Base-by-base conservation (phyloP, 2,888 invertebrate species). In the Barypeithes pellucidus region DNA sequence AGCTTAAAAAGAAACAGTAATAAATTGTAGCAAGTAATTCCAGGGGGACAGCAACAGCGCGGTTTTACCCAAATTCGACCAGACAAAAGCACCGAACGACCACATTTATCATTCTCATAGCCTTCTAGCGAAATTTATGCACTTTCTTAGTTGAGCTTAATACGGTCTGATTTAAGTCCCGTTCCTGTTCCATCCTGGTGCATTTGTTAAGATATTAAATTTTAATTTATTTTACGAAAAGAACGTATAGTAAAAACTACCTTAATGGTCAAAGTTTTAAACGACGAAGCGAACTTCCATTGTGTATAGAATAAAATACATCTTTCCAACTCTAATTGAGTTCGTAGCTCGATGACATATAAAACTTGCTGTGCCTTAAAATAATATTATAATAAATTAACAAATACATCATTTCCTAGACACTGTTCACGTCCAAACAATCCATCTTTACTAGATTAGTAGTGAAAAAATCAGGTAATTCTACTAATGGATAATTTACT, bases 101-200 rank as follows among this genome's bases (percentile, higher is more conserved):
- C 50, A 52, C 61, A 73, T 73, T 73, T 73, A 62, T 72, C 68
- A 67, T 72, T 54, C 60, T 41, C 61, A 72, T 72, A 67, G 54
- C 61, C 66, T 52, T 43, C 7, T 54, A 14, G 59, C 29, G 11
- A 50, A 71, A 72, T 72, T 72, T 77, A 78, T 77, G 76, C 76
- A 76, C 66, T 73, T 71, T 62, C 61, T 72, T 72, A 43, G 66
- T 61, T 68, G 54, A 72, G 67, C 62, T 72, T 72, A 72, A 67
- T 61, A 60, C 72, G 29, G 45, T 45, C 62, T 62, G 67, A 72
- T 72, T 72, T 72, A 72, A 67, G 67, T 43, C 67, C 67, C 52
- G 33, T 54, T 62, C 62, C 57, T 67, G 61, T 72, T 72, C 67
- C 52, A 67, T 67, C 67, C 61, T 16, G 45, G 24, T 45, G 63